Percentiles rank a stretch among this genome's conserved stretches.
Evolutionary conservation across 1,140 invertebrate species (phyloP).

Genomic region (Drosophila mauritiana): DNA sequence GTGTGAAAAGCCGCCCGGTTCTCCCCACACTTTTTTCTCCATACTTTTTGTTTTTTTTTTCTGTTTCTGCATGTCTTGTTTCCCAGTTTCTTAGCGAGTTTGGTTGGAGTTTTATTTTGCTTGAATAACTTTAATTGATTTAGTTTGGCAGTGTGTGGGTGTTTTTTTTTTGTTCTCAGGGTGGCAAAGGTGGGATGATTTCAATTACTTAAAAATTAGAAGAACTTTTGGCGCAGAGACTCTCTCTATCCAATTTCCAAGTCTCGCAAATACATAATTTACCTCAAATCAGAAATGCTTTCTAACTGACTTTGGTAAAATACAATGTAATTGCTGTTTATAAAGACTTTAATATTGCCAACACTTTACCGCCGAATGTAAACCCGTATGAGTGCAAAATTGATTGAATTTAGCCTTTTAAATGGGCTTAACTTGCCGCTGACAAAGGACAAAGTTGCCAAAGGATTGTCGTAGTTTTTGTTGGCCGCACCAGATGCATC

Average conservation of each 20-base stretch:
- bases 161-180: background rate
- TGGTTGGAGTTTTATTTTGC: constrained; percentile 62
- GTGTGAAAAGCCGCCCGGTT: constrained; percentile 75
- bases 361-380: constrained; percentile 16
- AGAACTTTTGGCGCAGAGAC: background rate
- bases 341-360: too few species aligned
- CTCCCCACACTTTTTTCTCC: constrained; percentile 35
- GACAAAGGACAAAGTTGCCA: constrained; percentile 64
- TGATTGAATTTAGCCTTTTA: constrained; percentile 50
- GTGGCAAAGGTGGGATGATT: background rate
- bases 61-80: constrained; percentile 41
- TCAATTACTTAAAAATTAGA: constrained; percentile 62
- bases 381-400: constrained; percentile 19
- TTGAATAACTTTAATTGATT: constrained; percentile 82
- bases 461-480: constrained; percentile 62
- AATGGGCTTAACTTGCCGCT: constrained; percentile 21
- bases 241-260: background rate
- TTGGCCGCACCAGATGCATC: constrained; percentile 77
- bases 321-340: too few species aligned
- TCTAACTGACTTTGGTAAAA: too few species aligned
- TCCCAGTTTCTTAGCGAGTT: constrained; percentile 20
- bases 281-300: constrained; percentile 4
- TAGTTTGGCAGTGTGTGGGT: constrained; percentile 54
- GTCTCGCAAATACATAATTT: background rate
- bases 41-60: constrained; percentile 41